phyloP scores from a whole-genome alignment of 2,888 invertebrate species.

The Tethea ocularis region DNA sequence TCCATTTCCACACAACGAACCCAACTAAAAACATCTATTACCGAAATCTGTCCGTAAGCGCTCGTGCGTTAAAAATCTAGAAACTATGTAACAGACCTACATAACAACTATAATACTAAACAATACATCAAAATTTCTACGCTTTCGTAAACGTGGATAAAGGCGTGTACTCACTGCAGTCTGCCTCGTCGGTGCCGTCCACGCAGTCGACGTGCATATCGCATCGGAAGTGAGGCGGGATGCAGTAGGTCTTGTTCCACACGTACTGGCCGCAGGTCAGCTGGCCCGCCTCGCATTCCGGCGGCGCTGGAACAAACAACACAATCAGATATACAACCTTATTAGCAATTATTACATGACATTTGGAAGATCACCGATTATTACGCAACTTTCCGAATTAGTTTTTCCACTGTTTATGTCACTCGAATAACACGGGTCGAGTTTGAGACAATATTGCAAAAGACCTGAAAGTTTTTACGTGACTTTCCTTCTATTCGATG shows the following conservation, averaged over 20 bases:
- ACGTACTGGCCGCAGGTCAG: slow-evolving; percentile 96
- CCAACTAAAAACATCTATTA: not conserved
- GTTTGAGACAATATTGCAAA: not conserved
- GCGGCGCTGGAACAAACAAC: slow-evolving; percentile 88
- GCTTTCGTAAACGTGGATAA: slow-evolving; percentile 13
- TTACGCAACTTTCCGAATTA: slow-evolving; percentile 1
- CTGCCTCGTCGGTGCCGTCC: slow-evolving; percentile 97
- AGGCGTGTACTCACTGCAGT: slow-evolving; percentile 92
- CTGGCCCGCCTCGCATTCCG: slow-evolving; percentile 96
- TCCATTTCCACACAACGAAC: not conserved
- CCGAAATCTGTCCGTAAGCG: not conserved
- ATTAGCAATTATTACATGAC: not conserved
- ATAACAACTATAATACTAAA: slow-evolving; percentile 2
- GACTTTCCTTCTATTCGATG: not conserved
- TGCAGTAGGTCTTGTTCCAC: slow-evolving; percentile 98
- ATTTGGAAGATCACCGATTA: slow-evolving; percentile 2
- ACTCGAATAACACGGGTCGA: not conserved
- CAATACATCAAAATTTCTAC: slow-evolving; percentile 20
- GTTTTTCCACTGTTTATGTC: slow-evolving; percentile 1
- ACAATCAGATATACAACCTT: slow-evolving; percentile 27
- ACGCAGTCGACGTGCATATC: slow-evolving; percentile 98
- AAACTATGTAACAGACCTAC: not conserved
- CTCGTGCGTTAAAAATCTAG: not conserved
- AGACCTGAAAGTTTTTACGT: slow-evolving; percentile 3
- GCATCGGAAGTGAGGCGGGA: slow-evolving; percentile 96